These are phyloP conservation scores for Melanogrammus aeglefinus DNA, from an alignment of 2,797 vertebrate genomes.

Conservation along the genomic window DNA sequence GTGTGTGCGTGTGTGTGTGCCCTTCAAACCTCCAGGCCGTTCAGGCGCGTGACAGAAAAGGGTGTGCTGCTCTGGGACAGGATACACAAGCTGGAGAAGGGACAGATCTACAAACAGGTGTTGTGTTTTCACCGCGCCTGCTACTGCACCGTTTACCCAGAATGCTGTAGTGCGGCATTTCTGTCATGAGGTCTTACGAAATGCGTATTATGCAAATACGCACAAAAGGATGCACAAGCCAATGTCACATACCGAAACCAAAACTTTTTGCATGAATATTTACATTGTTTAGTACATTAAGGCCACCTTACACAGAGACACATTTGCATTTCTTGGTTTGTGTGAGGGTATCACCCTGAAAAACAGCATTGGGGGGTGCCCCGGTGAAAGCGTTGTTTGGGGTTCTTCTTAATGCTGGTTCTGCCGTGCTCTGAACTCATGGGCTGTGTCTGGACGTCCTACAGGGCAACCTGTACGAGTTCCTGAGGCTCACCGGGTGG, in stretches of 20 bases:
- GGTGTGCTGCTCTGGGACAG: constrained; percentile 94
- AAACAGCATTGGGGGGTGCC: too few species aligned
- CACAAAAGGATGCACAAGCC: neutral
- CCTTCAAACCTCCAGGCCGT: constrained; percentile 75
- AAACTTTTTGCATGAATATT: neutral
- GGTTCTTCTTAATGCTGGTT: neutral
- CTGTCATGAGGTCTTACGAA: neutral
- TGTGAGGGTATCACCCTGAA: constrained; percentile 27
- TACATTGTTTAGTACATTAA: neutral
- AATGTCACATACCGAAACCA: neutral
- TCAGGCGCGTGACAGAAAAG: constrained; percentile 91
- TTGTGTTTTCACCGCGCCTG: constrained; percentile 9
- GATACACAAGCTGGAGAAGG: constrained; percentile 93
- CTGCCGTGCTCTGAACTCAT: neutral
- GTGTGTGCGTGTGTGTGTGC: neutral
- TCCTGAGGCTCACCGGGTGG: constrained; percentile 97
- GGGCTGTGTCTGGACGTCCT: neutral
- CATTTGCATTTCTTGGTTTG: constrained; percentile 5
- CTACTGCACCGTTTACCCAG: neutral
- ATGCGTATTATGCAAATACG: neutral
- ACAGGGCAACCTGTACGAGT: constrained; percentile 97
- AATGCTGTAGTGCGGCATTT: neutral
- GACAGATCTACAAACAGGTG: constrained; percentile 98
- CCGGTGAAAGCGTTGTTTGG: neutral
- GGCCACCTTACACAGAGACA: neutral